phyloP scores from a whole-genome alignment of 2,888 invertebrate species.

The Synergus itoensis region DNA sequence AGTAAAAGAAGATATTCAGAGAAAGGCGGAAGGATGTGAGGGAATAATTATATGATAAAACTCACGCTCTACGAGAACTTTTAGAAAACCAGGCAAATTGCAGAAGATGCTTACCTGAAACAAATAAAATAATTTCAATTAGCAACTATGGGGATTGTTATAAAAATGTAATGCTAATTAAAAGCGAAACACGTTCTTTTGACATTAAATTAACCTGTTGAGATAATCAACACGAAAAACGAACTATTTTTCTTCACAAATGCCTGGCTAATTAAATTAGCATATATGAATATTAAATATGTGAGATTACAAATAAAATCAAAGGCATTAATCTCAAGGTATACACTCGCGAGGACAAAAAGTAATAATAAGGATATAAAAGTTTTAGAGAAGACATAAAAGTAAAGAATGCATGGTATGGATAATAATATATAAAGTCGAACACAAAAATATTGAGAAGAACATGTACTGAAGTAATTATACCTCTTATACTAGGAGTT shows the following conservation, averaged over 20 bases:
- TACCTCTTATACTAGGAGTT: background rate
- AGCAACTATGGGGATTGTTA: background rate
- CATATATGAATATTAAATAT: constrained; percentile 24
- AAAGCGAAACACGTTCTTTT: background rate
- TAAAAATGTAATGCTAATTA: background rate
- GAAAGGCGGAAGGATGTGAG: background rate
- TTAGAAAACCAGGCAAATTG: background rate
- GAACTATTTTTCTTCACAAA: background rate
- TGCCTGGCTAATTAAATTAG: constrained; percentile 6
- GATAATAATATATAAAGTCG: background rate
- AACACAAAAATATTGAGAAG: constrained; percentile 2
- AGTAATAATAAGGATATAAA: constrained; percentile 6
- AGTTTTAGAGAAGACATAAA: background rate
- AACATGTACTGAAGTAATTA: constrained; percentile 8
- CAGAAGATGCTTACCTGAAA: constrained; percentile 26
- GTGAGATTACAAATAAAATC: constrained; percentile 1
- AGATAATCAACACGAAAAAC: background rate
- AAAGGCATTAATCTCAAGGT: background rate
- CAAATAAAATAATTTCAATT: background rate
- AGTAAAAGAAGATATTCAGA: constrained; percentile 8
- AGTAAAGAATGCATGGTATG: background rate
- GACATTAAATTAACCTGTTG: background rate
- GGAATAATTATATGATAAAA: background rate
- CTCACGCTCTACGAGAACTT: background rate
- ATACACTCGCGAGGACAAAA: background rate